These are phyloP conservation scores for Staurois parvus DNA, from an alignment of 2,797 vertebrate genomes.

Conservation along the genomic window DNA sequence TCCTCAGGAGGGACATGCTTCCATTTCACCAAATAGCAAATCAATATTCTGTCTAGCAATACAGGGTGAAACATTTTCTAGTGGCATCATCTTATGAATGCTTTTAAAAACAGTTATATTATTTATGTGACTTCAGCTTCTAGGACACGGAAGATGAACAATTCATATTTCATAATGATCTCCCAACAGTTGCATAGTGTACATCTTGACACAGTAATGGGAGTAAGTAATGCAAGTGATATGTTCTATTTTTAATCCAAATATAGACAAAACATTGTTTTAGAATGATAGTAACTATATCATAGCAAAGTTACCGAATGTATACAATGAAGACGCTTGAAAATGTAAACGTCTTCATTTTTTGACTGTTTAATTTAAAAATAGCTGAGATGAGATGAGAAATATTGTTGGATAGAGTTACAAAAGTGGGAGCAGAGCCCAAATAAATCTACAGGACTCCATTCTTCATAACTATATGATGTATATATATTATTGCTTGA, in stretches of 20 bases:
- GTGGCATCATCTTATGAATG: not conserved
- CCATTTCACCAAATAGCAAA: constrained; percentile 30
- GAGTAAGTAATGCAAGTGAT: not conserved
- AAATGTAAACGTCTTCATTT: too few relatives aligned
- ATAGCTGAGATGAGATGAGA: too few relatives aligned
- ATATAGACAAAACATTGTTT: not conserved
- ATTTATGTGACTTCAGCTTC: constrained; percentile 8
- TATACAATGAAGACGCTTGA: too few relatives aligned
- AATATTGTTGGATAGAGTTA: too few relatives aligned
- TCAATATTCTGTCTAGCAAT: constrained; percentile 39
- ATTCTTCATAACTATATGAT: too few relatives aligned
- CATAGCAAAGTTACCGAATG: too few relatives aligned
- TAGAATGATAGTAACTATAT: not conserved
- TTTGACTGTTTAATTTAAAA: too few relatives aligned
- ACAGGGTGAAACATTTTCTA: not conserved
- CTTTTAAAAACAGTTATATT: constrained; percentile 13
- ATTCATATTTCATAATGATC: constrained; percentile 19
- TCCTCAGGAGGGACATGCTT: not conserved
- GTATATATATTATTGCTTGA: too few relatives aligned
- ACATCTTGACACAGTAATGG: not conserved
- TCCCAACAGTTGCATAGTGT: not conserved
- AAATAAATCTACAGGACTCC: too few relatives aligned
- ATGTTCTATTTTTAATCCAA: not conserved
- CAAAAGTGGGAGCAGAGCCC: too few relatives aligned
- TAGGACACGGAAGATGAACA: not conserved